Conservation (phyloP, 2,797 vertebrate genomes). For the Alouatta caraya region DNA sequence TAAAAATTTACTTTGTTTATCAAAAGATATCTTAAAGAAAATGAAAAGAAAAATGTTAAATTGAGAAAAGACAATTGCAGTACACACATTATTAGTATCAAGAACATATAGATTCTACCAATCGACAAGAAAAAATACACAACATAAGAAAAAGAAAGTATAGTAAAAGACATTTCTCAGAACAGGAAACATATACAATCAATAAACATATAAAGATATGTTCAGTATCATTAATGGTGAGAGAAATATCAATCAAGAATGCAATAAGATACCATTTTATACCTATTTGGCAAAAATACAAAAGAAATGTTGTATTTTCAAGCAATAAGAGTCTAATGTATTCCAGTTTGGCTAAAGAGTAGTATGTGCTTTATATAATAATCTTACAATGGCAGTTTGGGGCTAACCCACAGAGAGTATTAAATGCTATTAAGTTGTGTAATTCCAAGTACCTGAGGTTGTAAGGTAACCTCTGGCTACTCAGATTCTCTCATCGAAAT, state of each 20-base stretch:
- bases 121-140: background rate
- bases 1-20: background rate
- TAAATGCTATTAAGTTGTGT: background rate
- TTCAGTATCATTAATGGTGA: background rate
- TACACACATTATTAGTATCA: background rate
- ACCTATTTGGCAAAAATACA: background rate
- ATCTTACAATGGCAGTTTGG: background rate
- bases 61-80: background rate
- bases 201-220: background rate
- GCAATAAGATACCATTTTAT: background rate
- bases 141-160: constrained; percentile 17
- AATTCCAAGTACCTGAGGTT: background rate
- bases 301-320: background rate
- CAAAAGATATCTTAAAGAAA: background rate
- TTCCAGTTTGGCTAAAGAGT: background rate
- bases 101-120: background rate
- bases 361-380: background rate
- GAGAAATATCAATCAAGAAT: background rate
- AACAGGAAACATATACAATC: background rate
- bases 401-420: background rate
- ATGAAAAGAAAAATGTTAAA: background rate
- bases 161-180: background rate
- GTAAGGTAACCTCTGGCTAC: background rate
- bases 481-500: background rate
- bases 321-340: background rate